phyloP scores from a whole-genome alignment of 2,113 vertebrate species.

The Ia io region DNA sequence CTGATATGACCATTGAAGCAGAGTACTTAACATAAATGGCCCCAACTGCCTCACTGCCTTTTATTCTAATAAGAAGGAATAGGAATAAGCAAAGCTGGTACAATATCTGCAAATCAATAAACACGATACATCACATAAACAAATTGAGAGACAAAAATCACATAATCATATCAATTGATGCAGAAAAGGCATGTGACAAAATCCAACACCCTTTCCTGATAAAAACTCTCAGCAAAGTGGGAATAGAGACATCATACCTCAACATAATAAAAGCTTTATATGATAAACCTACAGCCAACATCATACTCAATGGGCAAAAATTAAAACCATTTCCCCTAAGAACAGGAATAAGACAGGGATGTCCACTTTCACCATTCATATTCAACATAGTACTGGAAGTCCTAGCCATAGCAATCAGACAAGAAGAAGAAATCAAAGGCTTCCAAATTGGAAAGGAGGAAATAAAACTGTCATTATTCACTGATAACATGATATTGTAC shows the following conservation, averaged over 20 bases:
- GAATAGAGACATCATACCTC: not conserved
- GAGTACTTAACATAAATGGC: not conserved
- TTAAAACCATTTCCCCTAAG: not conserved
- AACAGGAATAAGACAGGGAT: not conserved
- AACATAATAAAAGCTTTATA: not conserved
- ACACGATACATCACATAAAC: not conserved
- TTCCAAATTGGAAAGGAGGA: not conserved
- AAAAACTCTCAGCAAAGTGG: not conserved
- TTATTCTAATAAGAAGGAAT: not conserved
- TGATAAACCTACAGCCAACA: not conserved
- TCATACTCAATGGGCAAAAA: not conserved
- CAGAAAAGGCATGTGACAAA: not conserved
- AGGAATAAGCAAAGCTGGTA: not conserved
- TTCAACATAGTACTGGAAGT: not conserved
- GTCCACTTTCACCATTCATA: not conserved
- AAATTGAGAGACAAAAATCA: not conserved
- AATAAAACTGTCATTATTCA: not conserved
- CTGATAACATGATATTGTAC: not conserved
- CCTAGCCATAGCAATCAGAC: not conserved
- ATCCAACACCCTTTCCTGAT: not conserved
- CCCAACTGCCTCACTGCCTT: not conserved
- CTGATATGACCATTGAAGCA: not conserved
- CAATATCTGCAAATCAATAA: not conserved
- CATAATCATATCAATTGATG: not conserved
- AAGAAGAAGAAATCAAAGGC: not conserved